phyloP scores from a whole-genome alignment of 2,113 vertebrate genomes.

The Bambusicola thoracicus region DNA sequence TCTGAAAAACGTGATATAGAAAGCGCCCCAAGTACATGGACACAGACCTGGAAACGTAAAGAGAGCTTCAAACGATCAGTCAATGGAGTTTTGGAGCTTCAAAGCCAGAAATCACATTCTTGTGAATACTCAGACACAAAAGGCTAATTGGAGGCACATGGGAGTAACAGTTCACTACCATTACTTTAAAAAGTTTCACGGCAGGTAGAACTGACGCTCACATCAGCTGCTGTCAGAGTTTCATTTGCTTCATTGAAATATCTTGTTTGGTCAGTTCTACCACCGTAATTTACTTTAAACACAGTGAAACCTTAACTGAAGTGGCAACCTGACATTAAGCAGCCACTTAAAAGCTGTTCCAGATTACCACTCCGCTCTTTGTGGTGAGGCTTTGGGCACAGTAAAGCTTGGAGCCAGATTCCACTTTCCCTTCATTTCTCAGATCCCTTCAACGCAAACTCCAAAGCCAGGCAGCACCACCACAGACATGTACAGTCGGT shows the following conservation, averaged over 20 bases:
- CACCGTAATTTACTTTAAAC: conserved; percentile 71
- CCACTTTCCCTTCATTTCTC: conserved; percentile 51
- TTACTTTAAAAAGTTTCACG: background rate
- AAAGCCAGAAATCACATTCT: background rate
- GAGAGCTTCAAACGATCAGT: background rate
- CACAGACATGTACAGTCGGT: conserved; percentile 53
- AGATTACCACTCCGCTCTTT: conserved; percentile 60
- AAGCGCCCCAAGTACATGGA: background rate
- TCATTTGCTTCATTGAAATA: conserved; percentile 59
- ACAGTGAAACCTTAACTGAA: conserved; percentile 65
- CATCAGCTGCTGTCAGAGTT: conserved; percentile 34
- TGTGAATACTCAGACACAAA: background rate
- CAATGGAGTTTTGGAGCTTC: background rate
- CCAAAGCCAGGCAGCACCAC: conserved; percentile 52
- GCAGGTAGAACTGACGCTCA: conserved; percentile 7
- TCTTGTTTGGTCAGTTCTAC: conserved; percentile 71
- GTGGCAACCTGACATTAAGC: conserved; percentile 62
- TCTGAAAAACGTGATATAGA: background rate
- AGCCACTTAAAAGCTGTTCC: conserved; percentile 64
- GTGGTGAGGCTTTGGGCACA: conserved; percentile 53
- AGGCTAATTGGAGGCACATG: background rate
- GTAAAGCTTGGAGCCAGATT: conserved; percentile 40
- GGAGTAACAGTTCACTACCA: background rate
- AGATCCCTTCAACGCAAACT: conserved; percentile 49
- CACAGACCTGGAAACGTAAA: background rate